Conservation (phyloP, 2,113 vertebrate genomes). For the Hydrolagus affinis region DNA sequence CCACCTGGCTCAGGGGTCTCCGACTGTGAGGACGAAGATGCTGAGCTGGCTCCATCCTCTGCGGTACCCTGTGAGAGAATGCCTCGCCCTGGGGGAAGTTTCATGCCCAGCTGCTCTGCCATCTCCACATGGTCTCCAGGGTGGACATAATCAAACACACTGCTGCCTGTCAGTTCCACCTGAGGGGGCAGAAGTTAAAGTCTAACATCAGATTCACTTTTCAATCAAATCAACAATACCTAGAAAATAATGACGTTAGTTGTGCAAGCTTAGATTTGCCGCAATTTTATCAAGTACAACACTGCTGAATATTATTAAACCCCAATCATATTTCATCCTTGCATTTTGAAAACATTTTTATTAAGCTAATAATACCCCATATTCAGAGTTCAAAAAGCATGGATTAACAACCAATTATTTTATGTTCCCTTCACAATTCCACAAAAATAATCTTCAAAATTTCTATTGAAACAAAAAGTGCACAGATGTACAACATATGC, state of each 20-base stretch:
- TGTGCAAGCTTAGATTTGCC: background rate
- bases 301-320: background rate
- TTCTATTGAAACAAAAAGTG: background rate
- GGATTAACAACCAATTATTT: background rate
- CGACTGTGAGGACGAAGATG: constrained; percentile 89
- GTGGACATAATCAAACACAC: constrained; percentile 94
- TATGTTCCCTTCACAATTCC: background rate
- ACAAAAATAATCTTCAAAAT: constrained; percentile 2
- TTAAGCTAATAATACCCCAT: background rate
- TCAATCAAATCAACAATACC: constrained; percentile 30
- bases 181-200: constrained; percentile 48
- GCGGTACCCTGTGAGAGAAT: constrained; percentile 77
- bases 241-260: constrained; percentile 19
- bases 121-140: constrained; percentile 95
- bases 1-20: constrained; percentile 97
- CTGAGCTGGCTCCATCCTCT: constrained; percentile 88
- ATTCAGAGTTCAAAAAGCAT: constrained; percentile 1
- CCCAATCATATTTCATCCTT: background rate
- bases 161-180: constrained; percentile 99
- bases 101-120: constrained; percentile 98
- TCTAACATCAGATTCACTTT: constrained; percentile 30
- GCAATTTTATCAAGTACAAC: background rate
- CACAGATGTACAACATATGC: no score
- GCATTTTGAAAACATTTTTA: background rate
- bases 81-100: constrained; percentile 87